Conservation (phyloP, 2,113 vertebrate species). For the Mesembrinibis cayennensis region DNA sequence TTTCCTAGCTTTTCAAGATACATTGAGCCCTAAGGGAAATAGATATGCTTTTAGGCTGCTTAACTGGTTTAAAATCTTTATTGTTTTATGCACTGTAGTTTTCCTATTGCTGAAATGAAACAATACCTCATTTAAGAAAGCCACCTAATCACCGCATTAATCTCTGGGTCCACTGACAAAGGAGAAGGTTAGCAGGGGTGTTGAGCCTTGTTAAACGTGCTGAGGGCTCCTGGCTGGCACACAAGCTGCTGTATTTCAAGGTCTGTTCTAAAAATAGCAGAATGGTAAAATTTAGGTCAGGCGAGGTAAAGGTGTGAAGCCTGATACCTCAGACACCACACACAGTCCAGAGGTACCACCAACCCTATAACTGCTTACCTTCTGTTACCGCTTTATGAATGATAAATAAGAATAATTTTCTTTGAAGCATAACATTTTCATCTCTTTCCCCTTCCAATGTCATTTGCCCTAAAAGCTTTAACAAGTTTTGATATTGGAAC, state of each 20-base stretch:
- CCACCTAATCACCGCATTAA: slow-evolving; percentile 6
- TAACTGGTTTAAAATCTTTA: slow-evolving; percentile 22
- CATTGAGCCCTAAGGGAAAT: background rate
- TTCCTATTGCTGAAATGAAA: slow-evolving; percentile 55
- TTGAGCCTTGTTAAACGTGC: background rate
- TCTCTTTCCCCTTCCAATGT: background rate
- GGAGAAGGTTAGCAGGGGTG: background rate
- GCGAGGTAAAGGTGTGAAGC: background rate
- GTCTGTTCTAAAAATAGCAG: slow-evolving; percentile 29
- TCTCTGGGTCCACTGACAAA: background rate
- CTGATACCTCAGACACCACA: background rate
- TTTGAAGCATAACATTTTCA: background rate
- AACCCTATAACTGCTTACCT: background rate
- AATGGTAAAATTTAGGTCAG: slow-evolving; percentile 10
- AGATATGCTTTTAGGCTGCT: background rate
- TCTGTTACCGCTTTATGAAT: background rate
- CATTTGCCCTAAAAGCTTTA: background rate
- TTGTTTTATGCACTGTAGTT: background rate
- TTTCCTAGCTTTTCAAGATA: background rate
- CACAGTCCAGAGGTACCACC: background rate
- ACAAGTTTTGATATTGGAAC: background rate
- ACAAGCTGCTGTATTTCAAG: background rate
- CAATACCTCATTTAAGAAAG: slow-evolving; percentile 35
- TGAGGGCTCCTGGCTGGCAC: slow-evolving; percentile 1
- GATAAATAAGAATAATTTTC: background rate